A percentile compares a stretch with the other conserved stretches of the same genome.
These are phyloP conservation scores for Nyctalus aviator DNA, from an alignment of 2,797 vertebrate genomes.

Conservation along the genomic window DNA sequence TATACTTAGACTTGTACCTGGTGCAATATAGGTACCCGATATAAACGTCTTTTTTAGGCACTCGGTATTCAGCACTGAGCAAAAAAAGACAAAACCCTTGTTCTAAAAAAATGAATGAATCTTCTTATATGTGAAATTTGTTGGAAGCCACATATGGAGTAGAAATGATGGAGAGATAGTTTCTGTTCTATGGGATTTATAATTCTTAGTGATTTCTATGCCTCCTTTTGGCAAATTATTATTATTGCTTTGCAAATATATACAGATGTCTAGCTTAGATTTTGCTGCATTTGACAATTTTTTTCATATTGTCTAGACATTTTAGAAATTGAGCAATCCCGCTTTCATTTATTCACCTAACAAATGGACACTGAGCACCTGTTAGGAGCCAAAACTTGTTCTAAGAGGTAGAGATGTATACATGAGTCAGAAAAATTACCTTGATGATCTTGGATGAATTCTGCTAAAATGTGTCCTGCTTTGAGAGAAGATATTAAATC, in stretches of 20 bases:
- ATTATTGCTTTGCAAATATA: not conserved
- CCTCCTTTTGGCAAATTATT: not conserved
- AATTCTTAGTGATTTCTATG: not conserved
- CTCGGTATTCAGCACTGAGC: constrained; percentile 20
- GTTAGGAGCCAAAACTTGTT: not conserved
- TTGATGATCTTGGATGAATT: constrained; percentile 19
- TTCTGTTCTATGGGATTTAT: not conserved
- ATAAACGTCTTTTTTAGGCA: constrained; percentile 24
- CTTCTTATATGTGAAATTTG: not conserved
- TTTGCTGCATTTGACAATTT: not conserved
- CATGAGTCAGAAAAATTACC: constrained; percentile 46
- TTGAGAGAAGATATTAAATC: constrained; percentile 8
- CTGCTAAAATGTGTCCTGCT: constrained; percentile 5
- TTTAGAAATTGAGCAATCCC: constrained; percentile 8
- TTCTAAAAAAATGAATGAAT: constrained; percentile 25
- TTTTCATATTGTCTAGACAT: not conserved
- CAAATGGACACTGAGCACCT: not conserved
- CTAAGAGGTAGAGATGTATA: not conserved
- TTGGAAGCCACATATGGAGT: not conserved
- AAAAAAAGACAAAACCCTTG: not conserved
- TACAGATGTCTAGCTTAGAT: not conserved
- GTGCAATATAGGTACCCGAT: not conserved
- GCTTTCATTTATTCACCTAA: constrained; percentile 7
- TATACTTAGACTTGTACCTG: constrained; percentile 30
- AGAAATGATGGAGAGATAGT: constrained; percentile 9